Percentiles rank a stretch among this genome's conserved stretches.
These are phyloP conservation scores for Eurytoma californica DNA, from an alignment of 2,888 invertebrate genomes.

Conservation along the genomic window DNA sequence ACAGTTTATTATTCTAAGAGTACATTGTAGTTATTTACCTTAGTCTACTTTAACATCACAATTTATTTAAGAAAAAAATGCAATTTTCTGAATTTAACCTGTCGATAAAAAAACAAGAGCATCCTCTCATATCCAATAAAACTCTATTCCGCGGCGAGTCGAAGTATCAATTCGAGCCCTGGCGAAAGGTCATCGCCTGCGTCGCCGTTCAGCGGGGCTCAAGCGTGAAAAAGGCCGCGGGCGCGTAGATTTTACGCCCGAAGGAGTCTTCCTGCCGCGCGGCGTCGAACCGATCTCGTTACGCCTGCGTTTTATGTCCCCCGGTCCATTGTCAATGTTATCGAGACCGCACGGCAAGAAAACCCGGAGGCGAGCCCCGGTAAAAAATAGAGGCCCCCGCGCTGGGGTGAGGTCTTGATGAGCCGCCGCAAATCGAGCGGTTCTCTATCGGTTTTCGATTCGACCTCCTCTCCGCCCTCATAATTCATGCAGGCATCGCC, in stretches of 20 bases:
- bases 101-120: too few species aligned
- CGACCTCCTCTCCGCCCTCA: background rate
- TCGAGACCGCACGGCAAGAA: background rate
- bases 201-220: too few species aligned
- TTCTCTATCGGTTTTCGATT: conserved; percentile 37
- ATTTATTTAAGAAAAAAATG: too few species aligned
- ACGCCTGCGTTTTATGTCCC: conserved; percentile 27
- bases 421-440: background rate
- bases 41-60: too few species aligned
- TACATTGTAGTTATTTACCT: too few species aligned
- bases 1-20: too few species aligned
- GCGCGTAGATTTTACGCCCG: conserved; percentile 29
- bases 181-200: too few species aligned
- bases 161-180: too few species aligned
- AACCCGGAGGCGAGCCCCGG: conserved; percentile 12
- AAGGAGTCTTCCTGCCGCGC: background rate
- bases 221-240: conserved; percentile 9
- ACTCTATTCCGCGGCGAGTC: too few species aligned
- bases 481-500: conserved; percentile 14
- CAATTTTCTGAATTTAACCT: too few species aligned
- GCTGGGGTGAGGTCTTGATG: background rate
- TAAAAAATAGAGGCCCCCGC: background rate
- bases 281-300: conserved; percentile 13
- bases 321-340: conserved; percentile 45
- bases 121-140: too few species aligned